These are phyloP conservation scores for Myodes glareolus DNA, from an alignment of 2,113 vertebrate genomes.

Conservation along the genomic window DNA sequence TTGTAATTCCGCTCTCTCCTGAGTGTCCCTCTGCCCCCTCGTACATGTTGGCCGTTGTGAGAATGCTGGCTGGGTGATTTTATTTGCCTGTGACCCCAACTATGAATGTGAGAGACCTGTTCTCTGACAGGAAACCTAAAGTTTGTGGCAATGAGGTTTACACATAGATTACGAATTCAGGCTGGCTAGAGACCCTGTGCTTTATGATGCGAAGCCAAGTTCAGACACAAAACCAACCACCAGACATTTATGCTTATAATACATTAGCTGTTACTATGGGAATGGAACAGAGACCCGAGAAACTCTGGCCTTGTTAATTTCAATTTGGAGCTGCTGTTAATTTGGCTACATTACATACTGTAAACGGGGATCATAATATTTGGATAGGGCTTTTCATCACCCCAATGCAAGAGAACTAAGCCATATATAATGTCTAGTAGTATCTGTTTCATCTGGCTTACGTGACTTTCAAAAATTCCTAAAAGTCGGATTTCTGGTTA, in stretches of 20 bases:
- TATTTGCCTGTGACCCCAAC: slow-evolving; percentile 30
- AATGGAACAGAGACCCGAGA: slow-evolving; percentile 66
- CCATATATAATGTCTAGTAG: slow-evolving; percentile 32
- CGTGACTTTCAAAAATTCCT: slow-evolving; percentile 17
- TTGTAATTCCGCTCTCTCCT: not conserved
- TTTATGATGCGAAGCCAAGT: slow-evolving; percentile 60
- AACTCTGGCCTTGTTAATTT: slow-evolving; percentile 75
- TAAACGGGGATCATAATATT: slow-evolving; percentile 77
- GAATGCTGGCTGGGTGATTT: not conserved
- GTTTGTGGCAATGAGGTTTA: slow-evolving; percentile 39
- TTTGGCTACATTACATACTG: slow-evolving; percentile 72
- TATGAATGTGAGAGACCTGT: not conserved
- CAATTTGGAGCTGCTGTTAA: slow-evolving; percentile 74
- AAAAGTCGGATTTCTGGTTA: slow-evolving; percentile 26
- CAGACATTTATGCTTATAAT: slow-evolving; percentile 54
- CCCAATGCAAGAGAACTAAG: slow-evolving; percentile 62
- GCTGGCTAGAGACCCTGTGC: slow-evolving; percentile 2
- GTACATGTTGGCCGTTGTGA: not conserved
- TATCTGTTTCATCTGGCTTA: slow-evolving; percentile 39
- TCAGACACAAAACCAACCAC: slow-evolving; percentile 59
- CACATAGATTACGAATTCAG: slow-evolving; percentile 2
- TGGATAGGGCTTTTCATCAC: slow-evolving; percentile 75
- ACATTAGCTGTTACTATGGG: slow-evolving; percentile 77
- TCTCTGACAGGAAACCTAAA: slow-evolving; percentile 33
- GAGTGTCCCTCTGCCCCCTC: fast-evolving